Conservation (phyloP, 2,113 vertebrate species). For the Gymnocephalus cernua region DNA sequence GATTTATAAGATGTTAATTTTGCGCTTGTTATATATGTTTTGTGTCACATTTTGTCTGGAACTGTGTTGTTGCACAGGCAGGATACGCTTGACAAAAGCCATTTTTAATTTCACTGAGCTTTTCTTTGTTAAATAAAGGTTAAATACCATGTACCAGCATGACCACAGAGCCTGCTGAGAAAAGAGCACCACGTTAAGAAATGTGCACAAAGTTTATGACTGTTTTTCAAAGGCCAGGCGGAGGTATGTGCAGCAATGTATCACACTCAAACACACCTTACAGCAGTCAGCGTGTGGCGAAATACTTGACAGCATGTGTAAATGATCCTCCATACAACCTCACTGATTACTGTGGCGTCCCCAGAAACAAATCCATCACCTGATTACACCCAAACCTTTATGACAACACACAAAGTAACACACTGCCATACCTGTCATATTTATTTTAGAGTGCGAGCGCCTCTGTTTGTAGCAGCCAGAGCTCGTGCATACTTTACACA, state of each 20-base stretch:
- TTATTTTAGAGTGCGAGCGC: slow-evolving; percentile 42
- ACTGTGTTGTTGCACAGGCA: not conserved
- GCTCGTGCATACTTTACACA: slow-evolving; percentile 33
- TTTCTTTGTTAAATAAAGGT: slow-evolving; percentile 36
- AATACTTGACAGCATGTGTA: slow-evolving; percentile 53
- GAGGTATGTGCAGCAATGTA: slow-evolving; percentile 42
- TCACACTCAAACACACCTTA: slow-evolving; percentile 47
- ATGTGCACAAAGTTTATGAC: slow-evolving; percentile 51
- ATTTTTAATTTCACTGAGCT: slow-evolving; percentile 29
- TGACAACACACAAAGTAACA: slow-evolving; percentile 62
- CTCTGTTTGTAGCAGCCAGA: slow-evolving; percentile 29
- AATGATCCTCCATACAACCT: slow-evolving; percentile 52
- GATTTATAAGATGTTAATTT: not conserved
- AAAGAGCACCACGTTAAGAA: slow-evolving; percentile 19
- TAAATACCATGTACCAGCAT: slow-evolving; percentile 31
- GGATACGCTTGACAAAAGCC: slow-evolving; percentile 10
- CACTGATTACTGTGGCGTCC: slow-evolving; percentile 54
- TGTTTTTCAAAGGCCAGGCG: slow-evolving; percentile 49
- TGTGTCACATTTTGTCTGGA: not conserved
- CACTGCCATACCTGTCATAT: slow-evolving; percentile 65
- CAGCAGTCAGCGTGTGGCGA: slow-evolving; percentile 33
- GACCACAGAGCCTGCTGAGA: slow-evolving; percentile 22
- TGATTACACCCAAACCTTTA: slow-evolving; percentile 36
- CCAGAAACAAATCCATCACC: slow-evolving; percentile 77
- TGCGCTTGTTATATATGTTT: not conserved